Evolutionary conservation across 1,140 invertebrate species (phyloP), one percentile per base, ranked within the genome.

Genomic region (Cotesia vestalis): DNA sequence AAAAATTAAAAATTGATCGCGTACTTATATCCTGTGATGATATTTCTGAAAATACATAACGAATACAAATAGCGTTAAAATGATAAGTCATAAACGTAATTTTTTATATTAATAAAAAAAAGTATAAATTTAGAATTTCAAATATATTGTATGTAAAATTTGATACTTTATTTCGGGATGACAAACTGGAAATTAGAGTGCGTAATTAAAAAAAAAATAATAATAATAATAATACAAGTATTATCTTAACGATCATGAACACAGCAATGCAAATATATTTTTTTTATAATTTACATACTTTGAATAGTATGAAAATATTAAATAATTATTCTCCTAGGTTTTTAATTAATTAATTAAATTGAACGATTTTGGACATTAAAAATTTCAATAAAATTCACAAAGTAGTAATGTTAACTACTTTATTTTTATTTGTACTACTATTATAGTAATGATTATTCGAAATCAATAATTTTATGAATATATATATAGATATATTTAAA

Each of bases 21-120:
- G 81, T 86, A 85, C 84, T 85, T 85, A 86, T 70, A 76, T 80
- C 78, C 78, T 81, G 80, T 78, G 79, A 80, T 80, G 76, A 74
- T 75, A 79, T 69, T 62, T 17, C 67, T 75, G 69, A 76, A 74
- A 75, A 74, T 70, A 14, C 71, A 62, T 11, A 70, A 62, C 3
- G 34, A 70, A 69, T 6, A 27, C 20, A 55, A 34, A 53, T 17
- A 46, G 40, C 40, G 40, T 46, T 2, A 46, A 8, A 46, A 46
- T 40, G 9, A 40, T 9, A 6, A 46, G 40, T 46, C 11, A 46
- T 67, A 66, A 52, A 46, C 52, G 64, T n/a, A 67, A 67, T 51
- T 78, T 74, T 66, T 75, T 76, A 70, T 78, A 78, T 51, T 69
- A 73, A 66, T 52, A 61, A 46, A 46, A 46, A 46, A 46, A 6